Conservation (phyloP, 2,888 invertebrate genomes). For the Cephus pygmeus region DNA sequence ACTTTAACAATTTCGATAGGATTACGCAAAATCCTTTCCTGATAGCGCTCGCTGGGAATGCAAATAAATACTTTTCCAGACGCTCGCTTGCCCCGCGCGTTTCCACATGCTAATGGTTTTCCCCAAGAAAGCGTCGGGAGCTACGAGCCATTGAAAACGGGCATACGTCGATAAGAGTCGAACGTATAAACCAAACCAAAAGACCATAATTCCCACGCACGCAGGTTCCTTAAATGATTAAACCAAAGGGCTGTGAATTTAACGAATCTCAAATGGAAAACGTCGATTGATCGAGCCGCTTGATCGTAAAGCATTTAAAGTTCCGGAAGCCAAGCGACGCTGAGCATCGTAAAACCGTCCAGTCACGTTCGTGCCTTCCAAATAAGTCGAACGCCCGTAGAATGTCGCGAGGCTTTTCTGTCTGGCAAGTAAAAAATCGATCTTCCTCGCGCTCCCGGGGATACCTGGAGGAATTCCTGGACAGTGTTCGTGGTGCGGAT, state of each 20-base stretch:
- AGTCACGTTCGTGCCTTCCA: neutral
- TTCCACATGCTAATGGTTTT: neutral
- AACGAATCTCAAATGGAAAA: neutral
- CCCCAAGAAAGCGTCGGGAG: neutral
- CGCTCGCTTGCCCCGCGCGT: constrained; percentile 13
- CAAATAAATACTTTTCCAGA: constrained; percentile 48
- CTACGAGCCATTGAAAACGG: neutral
- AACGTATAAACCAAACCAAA: neutral
- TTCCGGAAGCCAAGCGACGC: neutral
- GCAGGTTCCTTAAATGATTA: neutral
- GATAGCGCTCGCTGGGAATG: constrained; percentile 36
- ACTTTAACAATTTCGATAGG: constrained; percentile 61
- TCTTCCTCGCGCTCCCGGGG: neutral
- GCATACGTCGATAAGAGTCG: neutral
- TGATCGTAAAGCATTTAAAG: neutral
- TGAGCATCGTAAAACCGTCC: neutral
- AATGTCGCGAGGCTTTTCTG: neutral
- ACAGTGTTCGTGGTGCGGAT: neutral
- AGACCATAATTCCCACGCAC: neutral
- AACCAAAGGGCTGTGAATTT: neutral
- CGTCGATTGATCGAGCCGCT: neutral
- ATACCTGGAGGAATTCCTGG: neutral
- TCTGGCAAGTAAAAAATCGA: neutral
- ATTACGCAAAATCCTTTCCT: constrained; percentile 50
- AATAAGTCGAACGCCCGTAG: neutral